Percentiles rank a stretch among this genome's conserved stretches.
phyloP scores from a whole-genome alignment of 2,797 vertebrate species.

The Eulemur mongoz region DNA sequence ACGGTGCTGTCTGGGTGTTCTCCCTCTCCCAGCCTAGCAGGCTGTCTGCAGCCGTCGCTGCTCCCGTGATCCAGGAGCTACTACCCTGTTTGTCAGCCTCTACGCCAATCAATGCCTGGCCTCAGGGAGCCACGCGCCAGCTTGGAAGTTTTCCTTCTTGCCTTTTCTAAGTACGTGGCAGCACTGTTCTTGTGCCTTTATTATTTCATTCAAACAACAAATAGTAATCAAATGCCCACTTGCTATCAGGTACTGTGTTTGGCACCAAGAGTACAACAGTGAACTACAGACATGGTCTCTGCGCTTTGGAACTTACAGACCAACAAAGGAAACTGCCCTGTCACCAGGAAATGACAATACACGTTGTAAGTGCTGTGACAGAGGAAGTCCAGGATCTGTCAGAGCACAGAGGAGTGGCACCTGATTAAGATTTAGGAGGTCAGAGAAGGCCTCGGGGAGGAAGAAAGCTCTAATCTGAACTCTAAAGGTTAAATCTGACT shows the following conservation, averaged over 20 bases:
- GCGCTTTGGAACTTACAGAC: neutral
- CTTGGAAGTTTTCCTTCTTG: neutral
- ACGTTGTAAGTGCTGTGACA: neutral
- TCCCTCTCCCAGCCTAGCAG: neutral
- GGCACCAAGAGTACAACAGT: neutral
- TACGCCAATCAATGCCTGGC: neutral
- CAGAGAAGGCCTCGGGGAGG: neutral
- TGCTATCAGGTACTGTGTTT: neutral
- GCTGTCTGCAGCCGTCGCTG: neutral
- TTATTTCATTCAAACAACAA: neutral
- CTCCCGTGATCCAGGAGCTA: neutral
- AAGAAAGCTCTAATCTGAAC: neutral
- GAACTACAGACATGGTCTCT: neutral
- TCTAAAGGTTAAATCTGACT: neutral
- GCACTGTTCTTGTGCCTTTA: neutral
- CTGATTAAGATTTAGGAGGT: neutral
- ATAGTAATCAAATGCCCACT: neutral
- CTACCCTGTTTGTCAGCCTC: neutral
- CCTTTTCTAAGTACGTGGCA: neutral
- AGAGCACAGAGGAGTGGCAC: neutral
- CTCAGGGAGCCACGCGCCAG: neutral
- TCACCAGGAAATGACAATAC: neutral
- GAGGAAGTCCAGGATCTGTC: neutral
- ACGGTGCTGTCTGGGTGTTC: neutral
- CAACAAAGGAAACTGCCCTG: neutral